Evolutionary conservation across 1,140 invertebrate species (phyloP).

Genomic region (Tachypleus tridentatus): DNA sequence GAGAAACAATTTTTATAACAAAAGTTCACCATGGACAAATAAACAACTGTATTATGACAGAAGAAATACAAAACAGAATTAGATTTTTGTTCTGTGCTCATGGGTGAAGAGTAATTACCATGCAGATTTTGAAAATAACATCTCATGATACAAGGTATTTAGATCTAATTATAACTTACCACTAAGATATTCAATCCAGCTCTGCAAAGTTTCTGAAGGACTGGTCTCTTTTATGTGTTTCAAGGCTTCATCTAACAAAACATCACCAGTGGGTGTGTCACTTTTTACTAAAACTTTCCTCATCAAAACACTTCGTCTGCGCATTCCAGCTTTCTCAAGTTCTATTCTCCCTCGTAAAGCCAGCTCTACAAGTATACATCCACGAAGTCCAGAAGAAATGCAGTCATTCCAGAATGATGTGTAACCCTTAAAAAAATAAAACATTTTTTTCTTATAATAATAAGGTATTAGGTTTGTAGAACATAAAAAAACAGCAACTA

Average conservation of each 20-base stretch:
- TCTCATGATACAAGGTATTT: too few relatives aligned
- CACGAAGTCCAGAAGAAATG: conserved; percentile 95
- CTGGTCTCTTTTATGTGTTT: conserved; percentile 98
- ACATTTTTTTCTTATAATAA: not conserved
- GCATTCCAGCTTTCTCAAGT: conserved; percentile 91
- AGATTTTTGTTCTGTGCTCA: too few relatives aligned
- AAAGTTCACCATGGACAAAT: too few relatives aligned
- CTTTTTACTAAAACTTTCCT: conserved; percentile 62
- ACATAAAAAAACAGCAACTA: not conserved
- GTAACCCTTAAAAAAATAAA: conserved; percentile 63
- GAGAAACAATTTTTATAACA: too few relatives aligned
- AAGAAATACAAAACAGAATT: conserved; percentile 3
- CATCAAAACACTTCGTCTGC: conserved; percentile 74
- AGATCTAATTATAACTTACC: conserved; percentile 45
- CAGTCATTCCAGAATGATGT: conserved; percentile 99
- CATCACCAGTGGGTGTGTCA: conserved; percentile 92
- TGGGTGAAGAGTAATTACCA: too few relatives aligned
- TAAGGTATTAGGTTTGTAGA: not conserved
- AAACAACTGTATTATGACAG: too few relatives aligned
- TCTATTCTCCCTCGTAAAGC: conserved; percentile 87
- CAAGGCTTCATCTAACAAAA: conserved; percentile 92
- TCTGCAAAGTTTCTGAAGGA: conserved; percentile 91
- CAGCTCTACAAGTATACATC: conserved; percentile 96
- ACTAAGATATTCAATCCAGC: conserved; percentile 99
- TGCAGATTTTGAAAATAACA: too few relatives aligned